Evolutionary conservation across 2,797 vertebrate genomes (phyloP), one percentile per base, ranked within the genome.

Genomic region (Sebastes steindachneri): DNA sequence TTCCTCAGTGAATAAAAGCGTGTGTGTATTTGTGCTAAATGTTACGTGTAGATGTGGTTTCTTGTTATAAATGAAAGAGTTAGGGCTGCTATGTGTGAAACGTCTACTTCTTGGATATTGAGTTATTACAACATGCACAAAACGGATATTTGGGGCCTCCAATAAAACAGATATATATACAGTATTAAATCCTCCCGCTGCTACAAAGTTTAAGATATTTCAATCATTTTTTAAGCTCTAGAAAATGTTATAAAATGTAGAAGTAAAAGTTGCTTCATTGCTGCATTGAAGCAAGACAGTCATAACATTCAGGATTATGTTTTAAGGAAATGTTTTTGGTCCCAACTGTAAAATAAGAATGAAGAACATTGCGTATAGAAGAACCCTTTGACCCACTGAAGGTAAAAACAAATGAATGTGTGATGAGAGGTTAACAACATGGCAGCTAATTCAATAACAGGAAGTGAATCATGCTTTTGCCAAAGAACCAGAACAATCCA

Each of bases 401-500:
- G 15, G 19, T 12, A 0, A 25, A 15, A 41, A 19, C 10, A 68
- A n/a, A 7, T n/a, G 3, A 48, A 45, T 11, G 35, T 37, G 35
- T 37, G 35, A 37, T 9, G 14, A 21, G 33, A 5, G 5, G 37
- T 35, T 23, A 29, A 63, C 48, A 9, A n/a, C 7, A 3, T 3
- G 60, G 31, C 5, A 8, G 17, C 15, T 2, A 29, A 72, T 41
- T 72, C 72, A 72, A 72, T 51, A 51, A 78, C 66, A 82, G 79
- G 63, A 67, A 79, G 63, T 72, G 62, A 75, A 12, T 75, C 62
- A 51, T 7, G 37, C 41, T n/a, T 55, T 6, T n/a, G 2, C 10
- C 11, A 9, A 64, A 51, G 4, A 31, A 37, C 23, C 29, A 26
- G 7, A 29, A 51, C 21, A 25, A 23, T 21, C 33, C 3, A 3